A percentile compares a stretch with the other conserved stretches of the same genome.
These are phyloP conservation scores for Hedychridium roseum DNA, from an alignment of 2,888 invertebrate species.

Conservation along the genomic window DNA sequence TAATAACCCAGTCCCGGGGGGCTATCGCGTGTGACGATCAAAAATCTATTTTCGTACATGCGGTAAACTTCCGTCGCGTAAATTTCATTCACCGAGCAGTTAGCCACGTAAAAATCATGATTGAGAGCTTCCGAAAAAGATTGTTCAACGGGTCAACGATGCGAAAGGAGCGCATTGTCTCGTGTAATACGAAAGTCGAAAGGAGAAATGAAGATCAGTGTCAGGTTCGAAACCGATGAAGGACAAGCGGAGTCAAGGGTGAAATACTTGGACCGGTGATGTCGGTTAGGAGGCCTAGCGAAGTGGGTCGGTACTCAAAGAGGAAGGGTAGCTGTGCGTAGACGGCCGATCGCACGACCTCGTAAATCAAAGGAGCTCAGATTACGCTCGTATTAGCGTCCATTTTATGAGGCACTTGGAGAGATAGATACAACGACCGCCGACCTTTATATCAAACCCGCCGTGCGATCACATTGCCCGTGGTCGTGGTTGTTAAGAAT, in stretches of 20 bases:
- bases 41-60: too few species aligned
- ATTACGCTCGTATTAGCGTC: constrained; percentile 57
- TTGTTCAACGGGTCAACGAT: too few species aligned
- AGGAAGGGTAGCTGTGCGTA: constrained; percentile 34
- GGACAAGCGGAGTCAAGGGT: too few species aligned
- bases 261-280: constrained; percentile 15
- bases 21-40: not conserved
- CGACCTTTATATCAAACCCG: constrained; percentile 27
- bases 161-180: too few species aligned
- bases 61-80: too few species aligned
- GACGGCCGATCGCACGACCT: constrained; percentile 48
- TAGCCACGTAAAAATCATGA: not conserved
- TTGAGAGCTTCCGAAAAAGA: not conserved
- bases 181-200: too few species aligned
- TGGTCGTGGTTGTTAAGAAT: constrained; percentile 29
- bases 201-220: too few species aligned
- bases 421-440: constrained; percentile 33
- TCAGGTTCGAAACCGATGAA: too few species aligned
- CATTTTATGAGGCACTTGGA: constrained; percentile 55
- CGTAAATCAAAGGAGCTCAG: constrained; percentile 58
- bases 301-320: constrained; percentile 23
- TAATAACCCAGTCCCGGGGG: constrained; percentile 6
- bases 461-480: constrained; percentile 23
- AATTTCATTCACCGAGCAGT: too few species aligned
- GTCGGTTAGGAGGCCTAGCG: constrained; percentile 24